Conservation (phyloP, 2,888 invertebrate species). For the Luffia ferchaultella region DNA sequence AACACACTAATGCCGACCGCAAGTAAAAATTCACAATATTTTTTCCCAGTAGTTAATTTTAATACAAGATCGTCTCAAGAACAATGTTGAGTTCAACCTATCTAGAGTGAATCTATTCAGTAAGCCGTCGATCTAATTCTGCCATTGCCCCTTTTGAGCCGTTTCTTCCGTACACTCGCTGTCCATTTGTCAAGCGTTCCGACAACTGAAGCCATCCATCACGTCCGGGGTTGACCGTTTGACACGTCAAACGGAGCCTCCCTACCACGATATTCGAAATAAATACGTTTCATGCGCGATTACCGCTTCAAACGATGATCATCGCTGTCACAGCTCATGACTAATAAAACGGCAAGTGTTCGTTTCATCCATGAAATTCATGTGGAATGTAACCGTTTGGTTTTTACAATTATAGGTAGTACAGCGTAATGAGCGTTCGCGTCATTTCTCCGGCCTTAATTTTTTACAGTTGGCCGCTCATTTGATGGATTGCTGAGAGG, state of each 20-base stretch:
- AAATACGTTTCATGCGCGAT: neutral
- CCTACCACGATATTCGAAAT: neutral
- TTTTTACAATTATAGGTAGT: neutral
- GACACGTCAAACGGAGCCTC: neutral
- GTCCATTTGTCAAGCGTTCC: slow-evolving; percentile 21
- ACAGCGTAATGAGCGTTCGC: neutral
- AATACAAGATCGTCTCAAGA: too few species aligned
- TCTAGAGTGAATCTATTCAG: neutral
- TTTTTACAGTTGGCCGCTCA: neutral
- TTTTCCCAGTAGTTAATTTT: too few species aligned
- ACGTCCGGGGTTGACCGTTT: slow-evolving; percentile 6
- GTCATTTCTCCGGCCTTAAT: neutral
- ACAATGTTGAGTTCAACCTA: too few species aligned
- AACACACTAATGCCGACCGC: too few species aligned
- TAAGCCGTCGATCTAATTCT: neutral
- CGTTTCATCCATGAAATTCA: too few species aligned
- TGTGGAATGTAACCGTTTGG: too few species aligned
- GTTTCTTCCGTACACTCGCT: slow-evolving; percentile 1
- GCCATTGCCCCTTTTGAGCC: neutral
- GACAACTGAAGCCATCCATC: slow-evolving; percentile 25
- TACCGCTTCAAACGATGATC: neutral
- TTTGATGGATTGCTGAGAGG: neutral
- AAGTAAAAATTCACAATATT: too few species aligned
- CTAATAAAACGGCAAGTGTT: too few species aligned
- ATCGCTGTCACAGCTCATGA: neutral